Base-by-base conservation (phyloP, 2,113 vertebrate genomes). In the Rana temporaria region DNA sequence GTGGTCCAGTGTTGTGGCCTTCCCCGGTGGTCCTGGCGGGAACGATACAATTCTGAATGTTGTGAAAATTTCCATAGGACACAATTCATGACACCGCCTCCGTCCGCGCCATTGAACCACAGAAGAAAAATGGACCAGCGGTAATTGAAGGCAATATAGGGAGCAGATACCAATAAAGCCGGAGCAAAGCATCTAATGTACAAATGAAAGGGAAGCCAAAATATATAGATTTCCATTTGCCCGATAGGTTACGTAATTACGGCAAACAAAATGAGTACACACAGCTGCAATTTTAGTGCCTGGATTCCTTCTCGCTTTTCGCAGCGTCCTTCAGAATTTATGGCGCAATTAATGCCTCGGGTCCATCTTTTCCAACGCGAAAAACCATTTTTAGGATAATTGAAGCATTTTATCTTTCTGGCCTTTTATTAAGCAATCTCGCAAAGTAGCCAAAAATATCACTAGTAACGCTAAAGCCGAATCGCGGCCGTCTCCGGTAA, bases 151-250 rank as follows among this genome's bases (percentile, higher is more conserved):
- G n/a, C 57, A 48, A 52, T 71, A 70, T 71, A 53, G 22, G 48
- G 24, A 68, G 42, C 17, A 72, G 30, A 81, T 63, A 81, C 55
- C 22, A 71, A 81, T 72, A 72, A 63, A 63, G 68, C n/a, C 34
- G 52, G 34, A 38, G 65, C 59, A 78, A 81, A 59, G 38, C 38
- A 48, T 38, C n/a, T 71, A 81, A 81, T 32, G 38, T 64, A 53
- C 6, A 72, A 64, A 81, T 52, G 42, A 53, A 72, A 53, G 66
- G 62, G 16, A n/a, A 64, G 79, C 53, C 79, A 81, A 72, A 81
- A 81, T 72, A 63, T 71, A 81, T 72, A 53, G 68, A 81, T 53
- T 71, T 48, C 79, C 72, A 81, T 81, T 81, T 81, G 79, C 57
- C 69, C 67, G 63, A 63, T 62, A 48, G 55, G 57, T 62, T 60